Evolutionary conservation across 2,888 invertebrate species (phyloP).

Genomic region (Meliscaeva auricollis): DNA sequence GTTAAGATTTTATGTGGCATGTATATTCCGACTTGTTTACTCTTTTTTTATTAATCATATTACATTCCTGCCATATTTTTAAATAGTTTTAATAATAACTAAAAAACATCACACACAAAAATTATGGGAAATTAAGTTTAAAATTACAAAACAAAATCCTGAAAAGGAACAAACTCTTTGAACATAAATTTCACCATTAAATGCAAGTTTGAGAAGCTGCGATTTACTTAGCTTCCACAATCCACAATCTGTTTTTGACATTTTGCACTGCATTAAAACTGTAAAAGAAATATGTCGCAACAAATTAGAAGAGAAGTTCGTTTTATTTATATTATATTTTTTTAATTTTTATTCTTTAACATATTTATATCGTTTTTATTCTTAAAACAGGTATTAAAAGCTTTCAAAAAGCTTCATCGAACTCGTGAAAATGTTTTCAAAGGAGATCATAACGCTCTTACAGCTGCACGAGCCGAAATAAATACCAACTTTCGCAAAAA

Average conservation of each 20-base stretch:
- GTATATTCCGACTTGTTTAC: too few relatives aligned
- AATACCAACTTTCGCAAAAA: constrained; percentile 91
- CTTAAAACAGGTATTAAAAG: constrained; percentile 86
- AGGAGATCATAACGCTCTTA: constrained; percentile 87
- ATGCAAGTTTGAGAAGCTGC: constrained; percentile 10
- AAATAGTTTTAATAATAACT: too few relatives aligned
- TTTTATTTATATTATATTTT: not conserved
- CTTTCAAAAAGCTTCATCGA: constrained; percentile 90
- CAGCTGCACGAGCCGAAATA: constrained; percentile 88
- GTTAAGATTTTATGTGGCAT: too few relatives aligned
- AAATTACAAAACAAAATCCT: not conserved
- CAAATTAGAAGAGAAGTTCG: constrained; percentile 65
- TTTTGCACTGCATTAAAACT: not conserved
- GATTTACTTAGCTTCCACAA: not conserved
- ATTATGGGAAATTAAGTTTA: not conserved
- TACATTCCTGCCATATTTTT: too few relatives aligned
- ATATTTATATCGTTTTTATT: not conserved
- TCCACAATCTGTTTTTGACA: constrained; percentile 46
- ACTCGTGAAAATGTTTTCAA: constrained; percentile 88
- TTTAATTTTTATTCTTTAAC: constrained; percentile 2
- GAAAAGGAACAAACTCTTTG: not conserved
- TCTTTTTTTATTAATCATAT: too few relatives aligned
- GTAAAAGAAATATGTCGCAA: constrained; percentile 49
- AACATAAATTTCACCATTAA: not conserved
- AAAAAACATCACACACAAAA: not conserved